Evolutionary conservation across 2,113 vertebrate genomes (phyloP).

Genomic region (Cricetomys ansorgei): DNA sequence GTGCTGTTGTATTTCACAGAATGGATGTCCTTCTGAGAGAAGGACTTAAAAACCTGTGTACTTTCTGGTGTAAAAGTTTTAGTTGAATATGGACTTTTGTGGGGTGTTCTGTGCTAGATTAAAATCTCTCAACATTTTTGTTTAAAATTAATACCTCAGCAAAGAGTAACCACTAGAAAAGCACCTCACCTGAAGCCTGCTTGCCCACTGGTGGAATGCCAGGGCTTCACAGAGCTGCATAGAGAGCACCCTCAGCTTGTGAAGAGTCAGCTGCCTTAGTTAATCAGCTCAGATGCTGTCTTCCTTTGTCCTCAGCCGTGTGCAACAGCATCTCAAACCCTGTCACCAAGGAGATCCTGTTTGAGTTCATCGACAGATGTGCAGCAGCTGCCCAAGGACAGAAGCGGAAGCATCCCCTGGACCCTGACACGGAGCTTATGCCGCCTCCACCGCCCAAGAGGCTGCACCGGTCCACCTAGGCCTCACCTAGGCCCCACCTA

Average conservation of each 20-base stretch:
- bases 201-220: not conserved
- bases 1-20: not conserved
- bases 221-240: not conserved
- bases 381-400: slow-evolving; percentile 89
- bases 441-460: slow-evolving; percentile 97
- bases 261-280: slow-evolving; percentile 2
- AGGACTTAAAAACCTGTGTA: not conserved
- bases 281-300: not conserved
- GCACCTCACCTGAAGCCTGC: not conserved
- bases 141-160: slow-evolving; percentile 13
- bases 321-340: slow-evolving; percentile 97
- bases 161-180: not conserved
- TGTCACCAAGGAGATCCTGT: slow-evolving; percentile 97
- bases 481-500: no score
- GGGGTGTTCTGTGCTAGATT: not conserved
- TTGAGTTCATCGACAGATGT: slow-evolving; percentile 94
- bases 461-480: slow-evolving; percentile 88
- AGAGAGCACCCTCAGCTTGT: not conserved
- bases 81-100: not conserved
- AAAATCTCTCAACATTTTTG: not conserved
- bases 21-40: not conserved
- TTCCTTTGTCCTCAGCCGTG: slow-evolving; percentile 90
- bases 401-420: slow-evolving; percentile 90
- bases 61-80: not conserved
- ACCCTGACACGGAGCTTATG: slow-evolving; percentile 96